These are phyloP conservation scores for Ennomos quercinarius DNA, from an alignment of 2,888 invertebrate genomes.

Conservation along the genomic window DNA sequence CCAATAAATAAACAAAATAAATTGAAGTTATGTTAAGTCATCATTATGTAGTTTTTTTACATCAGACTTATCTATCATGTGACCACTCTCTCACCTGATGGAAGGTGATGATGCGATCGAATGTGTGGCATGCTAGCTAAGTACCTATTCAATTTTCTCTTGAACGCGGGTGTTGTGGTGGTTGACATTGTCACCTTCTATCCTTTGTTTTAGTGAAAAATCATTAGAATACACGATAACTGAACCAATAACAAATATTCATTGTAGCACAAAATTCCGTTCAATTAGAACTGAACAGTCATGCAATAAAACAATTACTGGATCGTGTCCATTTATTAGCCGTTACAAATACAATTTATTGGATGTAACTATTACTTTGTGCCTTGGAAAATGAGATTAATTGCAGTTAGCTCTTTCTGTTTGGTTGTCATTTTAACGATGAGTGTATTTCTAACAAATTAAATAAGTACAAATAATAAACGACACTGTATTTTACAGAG, in stretches of 20 bases:
- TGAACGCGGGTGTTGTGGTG: too few species aligned
- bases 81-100: too few species aligned
- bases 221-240: not conserved
- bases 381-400: constrained; percentile 11
- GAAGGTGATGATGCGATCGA: too few species aligned
- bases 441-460: too few species aligned
- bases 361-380: constrained; percentile 14
- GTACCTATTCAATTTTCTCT: too few species aligned
- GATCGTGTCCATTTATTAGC: constrained; percentile 18
- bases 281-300: constrained; percentile 16
- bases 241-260: not conserved
- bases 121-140: too few species aligned
- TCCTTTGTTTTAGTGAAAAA: too few species aligned
- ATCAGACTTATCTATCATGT: too few species aligned
- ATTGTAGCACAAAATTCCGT: constrained; percentile 1
- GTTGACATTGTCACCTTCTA: not conserved
- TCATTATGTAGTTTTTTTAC: too few species aligned
- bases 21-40: too few species aligned
- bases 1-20: not conserved
- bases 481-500: too few species aligned
- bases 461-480: not conserved
- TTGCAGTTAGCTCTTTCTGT: not conserved
- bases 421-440: not conserved
- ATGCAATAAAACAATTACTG: constrained; percentile 23
- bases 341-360: constrained; percentile 22